Base-by-base conservation (phyloP, 2,797 vertebrate species). In the Emydoidea blandingii region DNA sequence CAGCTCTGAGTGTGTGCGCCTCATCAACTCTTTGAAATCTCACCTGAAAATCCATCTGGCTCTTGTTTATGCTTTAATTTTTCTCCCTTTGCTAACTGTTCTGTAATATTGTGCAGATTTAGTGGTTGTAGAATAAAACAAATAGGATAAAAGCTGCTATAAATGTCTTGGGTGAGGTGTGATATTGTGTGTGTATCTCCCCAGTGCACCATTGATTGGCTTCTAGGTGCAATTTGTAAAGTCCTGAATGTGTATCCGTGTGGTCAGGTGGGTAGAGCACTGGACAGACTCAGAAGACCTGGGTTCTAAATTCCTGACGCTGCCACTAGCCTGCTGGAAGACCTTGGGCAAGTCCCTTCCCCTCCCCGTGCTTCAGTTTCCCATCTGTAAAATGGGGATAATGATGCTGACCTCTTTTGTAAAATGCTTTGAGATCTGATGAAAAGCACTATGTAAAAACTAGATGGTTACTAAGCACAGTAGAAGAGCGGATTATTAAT, bases 181-280 rank as follows among this genome's bases (percentile, higher is more conserved):
- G 47, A 9, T 68, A 14, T 65, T 87, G 82, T 6, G 59, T 12
- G 23, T 74, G 37, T 41, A n/a, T n/a, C 37, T 50, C 49, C 68
- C 56, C 41, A 74, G 81, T 23, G 31, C 57, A 41, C 50, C 53
- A 53, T 2, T 81, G 81, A 72, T n/a, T 0, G 0, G n/a, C 41
- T 80, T 18, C 78, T 82, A 79, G 29, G 86, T 85, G 54, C 50
- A 16, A 54, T 89, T 90, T 90, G 79, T 81, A 72, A 72, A 93
- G 59, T 82, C 4, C 1, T 83, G 16, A 79, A 5, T 27, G 89
- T 19, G 62, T 10, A 1, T 65, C 62, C 9, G 34, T 65, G 62
- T 65, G 62, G 16, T n/a, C 62, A 65, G 34, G 34, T 2, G 62
- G 29, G 62, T 34, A 65, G 62, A 65, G 62, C 62, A n/a, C 34